Conservation (phyloP, 2,797 vertebrate genomes). For the Tangara arthus region DNA sequence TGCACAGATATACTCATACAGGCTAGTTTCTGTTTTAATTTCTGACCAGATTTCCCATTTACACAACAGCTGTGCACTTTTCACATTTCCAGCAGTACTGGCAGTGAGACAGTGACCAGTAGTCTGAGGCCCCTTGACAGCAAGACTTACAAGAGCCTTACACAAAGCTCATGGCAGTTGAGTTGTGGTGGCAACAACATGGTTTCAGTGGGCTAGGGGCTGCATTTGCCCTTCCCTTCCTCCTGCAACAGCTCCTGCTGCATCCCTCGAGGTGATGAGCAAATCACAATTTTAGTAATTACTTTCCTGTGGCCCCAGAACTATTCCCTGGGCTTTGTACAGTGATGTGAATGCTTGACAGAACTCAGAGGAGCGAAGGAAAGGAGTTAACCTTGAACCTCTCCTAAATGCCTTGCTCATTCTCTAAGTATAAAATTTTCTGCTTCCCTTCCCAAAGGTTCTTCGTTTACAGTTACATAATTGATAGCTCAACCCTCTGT, state of each 20-base stretch:
- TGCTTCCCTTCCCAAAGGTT: slow-evolving; percentile 59
- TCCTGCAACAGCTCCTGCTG: background rate
- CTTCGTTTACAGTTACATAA: slow-evolving; percentile 58
- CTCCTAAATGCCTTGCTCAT: slow-evolving; percentile 36
- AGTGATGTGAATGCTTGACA: background rate
- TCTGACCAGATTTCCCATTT: background rate
- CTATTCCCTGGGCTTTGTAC: slow-evolving; percentile 27
- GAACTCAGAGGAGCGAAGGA: background rate
- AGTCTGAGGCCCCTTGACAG: background rate
- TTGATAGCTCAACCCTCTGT: slow-evolving; percentile 58
- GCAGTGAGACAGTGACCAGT: background rate
- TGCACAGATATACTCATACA: background rate
- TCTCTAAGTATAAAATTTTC: slow-evolving; percentile 48
- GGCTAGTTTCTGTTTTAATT: background rate
- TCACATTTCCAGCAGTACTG: background rate
- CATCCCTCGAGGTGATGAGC: background rate
- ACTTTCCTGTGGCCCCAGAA: background rate
- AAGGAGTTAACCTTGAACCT: slow-evolving; percentile 63
- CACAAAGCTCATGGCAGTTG: background rate
- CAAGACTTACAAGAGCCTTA: background rate
- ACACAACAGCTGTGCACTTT: background rate
- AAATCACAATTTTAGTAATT: slow-evolving; percentile 1
- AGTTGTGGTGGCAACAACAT: background rate
- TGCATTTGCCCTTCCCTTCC: background rate
- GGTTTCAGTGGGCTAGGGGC: background rate